Base-by-base conservation (phyloP, 1,140 invertebrate species). In the Whitmania pigra region DNA sequence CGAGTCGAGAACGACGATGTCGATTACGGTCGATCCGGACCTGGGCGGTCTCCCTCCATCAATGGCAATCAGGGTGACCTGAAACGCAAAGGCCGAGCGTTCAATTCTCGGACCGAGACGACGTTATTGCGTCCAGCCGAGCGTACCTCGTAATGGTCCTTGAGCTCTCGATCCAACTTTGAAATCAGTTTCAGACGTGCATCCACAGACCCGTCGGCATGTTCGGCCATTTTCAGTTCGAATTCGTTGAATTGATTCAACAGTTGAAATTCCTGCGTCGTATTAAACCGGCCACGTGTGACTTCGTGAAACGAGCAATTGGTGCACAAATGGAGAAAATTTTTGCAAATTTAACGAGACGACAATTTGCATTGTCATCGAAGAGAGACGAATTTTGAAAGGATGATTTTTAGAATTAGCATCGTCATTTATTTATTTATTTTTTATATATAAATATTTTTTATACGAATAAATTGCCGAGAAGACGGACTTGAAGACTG, bases 1-100 rank as follows among this genome's bases (percentile, higher is more conserved):
- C 67, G 87, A 86, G 36, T 75, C 74, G 55, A 67, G 31, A 22
- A 74, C 53, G n/a, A 49, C 54, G 15, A 73, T 67, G n/a, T 73
- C 27, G 68, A 73, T 57, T n/a, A 20, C 27, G 15, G 71, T 71
- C 18, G 69, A 72, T 40, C 73, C 73, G 53, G 57, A 66, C 29
- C 49, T 53, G 27, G 73, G 27, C 29, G 68, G 27, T 7, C 31
- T 71, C 4, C 73, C 73, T 22, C 73, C 73, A 49, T 73, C 73
- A 17, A 63, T 40, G 55, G 73, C 73, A 36, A 71, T 43, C 11
- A 73, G 31, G 9, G 57, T 25, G 13, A 73, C 27, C 60, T 27
- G 29, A 63, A 63, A 25, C 29, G 57, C 29, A 25, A 25, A 63
- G 29, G 22, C 9, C 29, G 57, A 11, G 22, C 20, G 22, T 63